Base-by-base conservation (phyloP, 2,113 vertebrate species). In the Picathartes gymnocephalus region DNA sequence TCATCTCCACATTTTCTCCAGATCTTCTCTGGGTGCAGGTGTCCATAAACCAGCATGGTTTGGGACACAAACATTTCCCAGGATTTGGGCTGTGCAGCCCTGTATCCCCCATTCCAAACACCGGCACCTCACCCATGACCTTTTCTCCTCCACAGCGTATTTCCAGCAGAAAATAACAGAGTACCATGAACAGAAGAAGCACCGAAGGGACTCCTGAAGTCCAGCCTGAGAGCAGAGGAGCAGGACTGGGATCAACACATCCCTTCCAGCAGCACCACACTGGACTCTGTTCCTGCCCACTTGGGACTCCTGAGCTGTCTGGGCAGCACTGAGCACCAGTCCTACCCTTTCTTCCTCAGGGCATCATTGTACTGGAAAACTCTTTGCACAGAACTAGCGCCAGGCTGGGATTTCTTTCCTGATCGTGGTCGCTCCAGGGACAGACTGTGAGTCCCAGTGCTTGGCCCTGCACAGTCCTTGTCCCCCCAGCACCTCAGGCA, bases 91-190 rank as follows among this genome's bases (percentile, higher is more conserved):
- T 16, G 16, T 11, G 21, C 58, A 84, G 68, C 64, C 44, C 58
- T 10, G 2, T 2, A 3, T 35, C 21, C 13, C 53, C 45, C 35
- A 27, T 17, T 62, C 35, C 50, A 3, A 47, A 18, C 10, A 1
- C 16, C 30, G 31, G 2, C 19, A 1, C 25, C 31, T 35, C 16
- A 3, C 57, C 9, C 5, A 20, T 0, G 2, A 15, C 71, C 30
- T 81, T 51, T 31, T 95, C 64, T 97, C 81, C n/a, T 51, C 91
- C 74, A 57, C 97, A 98, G 98, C 86, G 0, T 98, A 98, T 90
- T 99, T 99, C 96, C 98, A 99, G 92, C 95, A 60, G 96, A 99
- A 99, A 96, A 98, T 99, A 96, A 69, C 92, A 19, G 98, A 99
- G 95, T 98, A 98, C 90, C 98, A 98, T 3, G 98, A 98, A 82